These are phyloP conservation scores for Galerucella nymphaeae DNA, from an alignment of 2,888 invertebrate genomes.

Conservation along the genomic window DNA sequence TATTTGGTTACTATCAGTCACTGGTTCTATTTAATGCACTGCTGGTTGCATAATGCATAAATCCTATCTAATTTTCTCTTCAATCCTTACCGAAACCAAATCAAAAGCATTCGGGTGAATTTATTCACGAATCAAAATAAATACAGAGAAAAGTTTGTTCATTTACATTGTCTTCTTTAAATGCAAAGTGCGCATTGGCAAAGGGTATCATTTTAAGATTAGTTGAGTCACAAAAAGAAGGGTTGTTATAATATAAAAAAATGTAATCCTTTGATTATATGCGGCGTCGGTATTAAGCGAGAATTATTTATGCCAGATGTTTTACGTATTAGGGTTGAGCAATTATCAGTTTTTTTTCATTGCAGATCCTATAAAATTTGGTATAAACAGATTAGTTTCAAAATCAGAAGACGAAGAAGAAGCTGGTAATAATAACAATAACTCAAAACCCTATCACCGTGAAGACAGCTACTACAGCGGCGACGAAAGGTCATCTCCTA, in stretches of 20 bases:
- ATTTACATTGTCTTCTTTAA: conserved; percentile 22
- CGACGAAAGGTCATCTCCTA: conserved; percentile 64
- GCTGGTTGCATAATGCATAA: too few relatives aligned
- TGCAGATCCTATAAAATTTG: conserved; percentile 86
- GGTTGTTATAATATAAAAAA: conserved; percentile 29
- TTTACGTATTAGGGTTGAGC: not conserved
- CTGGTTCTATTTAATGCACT: too few relatives aligned
- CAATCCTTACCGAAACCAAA: too few relatives aligned
- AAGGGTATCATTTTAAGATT: conserved; percentile 36
- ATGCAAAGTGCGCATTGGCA: conserved; percentile 28
- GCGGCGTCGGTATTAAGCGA: conserved; percentile 17
- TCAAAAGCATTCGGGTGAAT: too few relatives aligned
- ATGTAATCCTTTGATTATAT: conserved; percentile 30
- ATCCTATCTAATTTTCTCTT: too few relatives aligned
- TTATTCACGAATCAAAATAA: conserved; percentile 1
- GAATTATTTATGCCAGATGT: not conserved
- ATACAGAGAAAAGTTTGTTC: conserved; percentile 27
- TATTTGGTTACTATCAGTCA: too few relatives aligned
- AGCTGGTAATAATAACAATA: conserved; percentile 67
- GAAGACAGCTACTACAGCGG: conserved; percentile 70
- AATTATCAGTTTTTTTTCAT: conserved; percentile 52
- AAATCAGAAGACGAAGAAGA: conserved; percentile 73
- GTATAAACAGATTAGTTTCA: conserved; percentile 82
- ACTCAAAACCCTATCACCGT: conserved; percentile 64
- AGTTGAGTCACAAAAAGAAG: conserved; percentile 35